Conservation (phyloP, 1,140 invertebrate species). For the Panulirus ornatus region DNA sequence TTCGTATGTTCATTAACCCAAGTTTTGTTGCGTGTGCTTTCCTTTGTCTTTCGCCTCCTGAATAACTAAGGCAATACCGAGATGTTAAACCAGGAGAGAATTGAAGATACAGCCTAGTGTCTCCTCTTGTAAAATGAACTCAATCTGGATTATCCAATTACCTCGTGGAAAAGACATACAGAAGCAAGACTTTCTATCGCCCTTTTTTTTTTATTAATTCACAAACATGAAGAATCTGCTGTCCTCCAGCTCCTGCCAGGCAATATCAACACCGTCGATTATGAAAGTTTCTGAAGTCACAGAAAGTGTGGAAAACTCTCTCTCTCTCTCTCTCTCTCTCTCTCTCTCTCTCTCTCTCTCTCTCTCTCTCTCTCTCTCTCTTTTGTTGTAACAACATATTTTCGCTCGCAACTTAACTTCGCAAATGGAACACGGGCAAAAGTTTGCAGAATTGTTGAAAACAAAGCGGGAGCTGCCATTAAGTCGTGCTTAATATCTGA, state of each 20-base stretch:
- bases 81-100: no score
- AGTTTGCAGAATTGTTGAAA: constrained; percentile 34
- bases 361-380: constrained; percentile 36
- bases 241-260: not conserved
- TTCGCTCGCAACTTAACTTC: constrained; percentile 33
- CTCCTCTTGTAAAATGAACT: no score
- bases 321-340: not conserved
- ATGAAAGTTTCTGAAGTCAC: not conserved
- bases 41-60: no score
- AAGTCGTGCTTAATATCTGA: not conserved
- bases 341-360: constrained; percentile 15
- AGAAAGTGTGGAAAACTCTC: no score
- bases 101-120: no score
- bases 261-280: not conserved
- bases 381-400: not conserved
- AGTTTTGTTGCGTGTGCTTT: no score
- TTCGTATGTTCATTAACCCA: no score
- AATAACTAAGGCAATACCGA: no score
- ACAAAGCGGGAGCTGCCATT: not conserved
- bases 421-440: constrained; percentile 23
- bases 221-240: not conserved
- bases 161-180: no score
- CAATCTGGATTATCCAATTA: no score
- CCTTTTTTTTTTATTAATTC: constrained; percentile 4
- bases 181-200: no score